Evolutionary conservation across 2,113 vertebrate genomes (phyloP).

Genomic region (Leptobrachium ailaonicum): DNA sequence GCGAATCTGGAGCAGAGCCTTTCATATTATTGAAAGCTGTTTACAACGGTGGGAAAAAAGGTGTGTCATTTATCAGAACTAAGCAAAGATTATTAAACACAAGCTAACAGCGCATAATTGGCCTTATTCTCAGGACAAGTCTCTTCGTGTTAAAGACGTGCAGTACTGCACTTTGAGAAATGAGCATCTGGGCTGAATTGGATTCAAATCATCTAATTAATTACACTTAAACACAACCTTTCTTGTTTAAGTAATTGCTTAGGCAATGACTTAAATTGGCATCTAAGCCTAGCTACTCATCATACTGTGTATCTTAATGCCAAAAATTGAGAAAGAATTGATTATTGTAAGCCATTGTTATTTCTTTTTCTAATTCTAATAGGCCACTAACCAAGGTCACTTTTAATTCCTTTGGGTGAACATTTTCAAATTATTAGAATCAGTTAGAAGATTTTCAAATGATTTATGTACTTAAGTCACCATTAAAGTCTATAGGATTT

Average conservation of each 20-base stretch:
- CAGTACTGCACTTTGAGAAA: background rate
- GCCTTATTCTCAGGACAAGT: slow-evolving; percentile 7
- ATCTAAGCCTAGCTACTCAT: background rate
- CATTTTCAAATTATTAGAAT: no score
- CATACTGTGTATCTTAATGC: background rate
- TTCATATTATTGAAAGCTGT: slow-evolving; percentile 29
- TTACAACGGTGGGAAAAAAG: slow-evolving; percentile 27
- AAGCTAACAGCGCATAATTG: background rate
- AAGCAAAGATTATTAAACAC: background rate
- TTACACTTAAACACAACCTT: background rate
- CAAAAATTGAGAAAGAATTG: background rate
- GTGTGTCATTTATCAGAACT: background rate
- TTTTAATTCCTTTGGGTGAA: no score
- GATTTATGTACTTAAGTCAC: no score
- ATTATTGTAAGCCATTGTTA: background rate
- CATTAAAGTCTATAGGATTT: no score
- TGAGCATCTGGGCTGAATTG: background rate
- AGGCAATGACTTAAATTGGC: background rate
- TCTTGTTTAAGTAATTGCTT: background rate
- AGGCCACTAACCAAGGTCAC: no score
- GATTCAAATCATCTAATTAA: slow-evolving; percentile 15
- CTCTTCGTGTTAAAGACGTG: slow-evolving; percentile 6
- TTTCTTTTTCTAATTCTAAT: no score
- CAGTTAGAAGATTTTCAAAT: no score
- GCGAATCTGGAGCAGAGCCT: slow-evolving; percentile 5